phyloP scores from a whole-genome alignment of 2,113 vertebrate species.

The Tenrec ecaudatus region DNA sequence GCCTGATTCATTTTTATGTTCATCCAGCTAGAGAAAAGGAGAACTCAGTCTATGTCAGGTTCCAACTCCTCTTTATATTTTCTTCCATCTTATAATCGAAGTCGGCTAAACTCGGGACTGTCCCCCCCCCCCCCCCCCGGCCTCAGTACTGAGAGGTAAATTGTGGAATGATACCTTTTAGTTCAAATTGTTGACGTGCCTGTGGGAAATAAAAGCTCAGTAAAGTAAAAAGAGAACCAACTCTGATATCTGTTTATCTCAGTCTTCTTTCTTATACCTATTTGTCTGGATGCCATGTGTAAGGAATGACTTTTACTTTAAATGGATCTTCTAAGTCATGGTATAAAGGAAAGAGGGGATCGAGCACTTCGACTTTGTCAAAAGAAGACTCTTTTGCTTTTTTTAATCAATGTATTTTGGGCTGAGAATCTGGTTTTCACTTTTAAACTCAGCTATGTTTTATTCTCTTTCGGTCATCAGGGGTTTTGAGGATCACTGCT shows the following conservation, averaged over 20 bases:
- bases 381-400: conserved; percentile 23
- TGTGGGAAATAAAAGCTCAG: conserved; percentile 31
- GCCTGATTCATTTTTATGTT: conserved; percentile 46
- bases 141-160: conserved; percentile 28
- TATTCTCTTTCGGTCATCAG: not conserved
- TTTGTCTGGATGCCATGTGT: conserved; percentile 26
- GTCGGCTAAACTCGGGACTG: not conserved
- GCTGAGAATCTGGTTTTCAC: not conserved
- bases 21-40: conserved; percentile 54
- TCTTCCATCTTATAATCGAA: conserved; percentile 25
- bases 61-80: not conserved
- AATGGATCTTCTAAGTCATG: conserved; percentile 43
- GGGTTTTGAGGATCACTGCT: not conserved
- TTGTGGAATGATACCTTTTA: conserved; percentile 45
- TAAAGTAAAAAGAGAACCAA: conserved; percentile 47
- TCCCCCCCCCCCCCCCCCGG: not conserved
- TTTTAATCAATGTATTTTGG: conserved; percentile 48
- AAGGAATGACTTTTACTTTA: conserved; percentile 48
- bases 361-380: conserved; percentile 33
- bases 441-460: conserved; percentile 5
- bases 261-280: not conserved
- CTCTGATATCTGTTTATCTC: conserved; percentile 25
- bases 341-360: conserved; percentile 30
- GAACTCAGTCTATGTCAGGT: conserved; percentile 31
- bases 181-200: conserved; percentile 31